phyloP scores from a whole-genome alignment of 2,797 vertebrate species.

The Phataginus tricuspis region DNA sequence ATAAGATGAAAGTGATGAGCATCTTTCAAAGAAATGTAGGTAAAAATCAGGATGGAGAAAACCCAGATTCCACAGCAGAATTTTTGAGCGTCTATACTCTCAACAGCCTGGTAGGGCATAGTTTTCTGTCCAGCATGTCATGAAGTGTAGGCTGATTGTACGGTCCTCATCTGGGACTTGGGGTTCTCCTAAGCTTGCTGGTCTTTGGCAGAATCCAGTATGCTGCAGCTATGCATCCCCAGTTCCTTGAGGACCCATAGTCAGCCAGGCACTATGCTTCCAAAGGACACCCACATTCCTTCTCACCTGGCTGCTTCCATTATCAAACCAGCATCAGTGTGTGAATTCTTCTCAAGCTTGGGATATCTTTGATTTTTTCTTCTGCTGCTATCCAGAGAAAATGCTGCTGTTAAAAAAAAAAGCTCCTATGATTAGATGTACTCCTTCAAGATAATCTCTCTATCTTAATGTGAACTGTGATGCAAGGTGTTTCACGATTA shows the following conservation, averaged over 20 bases:
- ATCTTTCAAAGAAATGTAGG: neutral
- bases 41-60: neutral
- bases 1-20: neutral
- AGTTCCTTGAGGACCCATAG: neutral
- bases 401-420: neutral
- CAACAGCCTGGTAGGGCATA: no score
- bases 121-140: neutral
- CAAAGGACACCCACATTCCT: neutral
- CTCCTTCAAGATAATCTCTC: neutral
- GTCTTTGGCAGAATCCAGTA: neutral
- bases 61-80: neutral
- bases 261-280: no score
- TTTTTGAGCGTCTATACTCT: neutral
- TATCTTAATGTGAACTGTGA: neutral
- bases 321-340: neutral
- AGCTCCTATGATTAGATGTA: neutral
- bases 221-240: neutral
- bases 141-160: neutral
- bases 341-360: neutral
- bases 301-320: neutral
- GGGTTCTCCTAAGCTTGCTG: neutral
- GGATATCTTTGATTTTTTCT: neutral
- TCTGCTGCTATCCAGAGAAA: neutral
- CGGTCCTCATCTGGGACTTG: neutral
- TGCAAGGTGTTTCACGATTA: neutral